Evolutionary conservation across 2,888 invertebrate species (phyloP).

Genomic region (Orchestes rusci): DNA sequence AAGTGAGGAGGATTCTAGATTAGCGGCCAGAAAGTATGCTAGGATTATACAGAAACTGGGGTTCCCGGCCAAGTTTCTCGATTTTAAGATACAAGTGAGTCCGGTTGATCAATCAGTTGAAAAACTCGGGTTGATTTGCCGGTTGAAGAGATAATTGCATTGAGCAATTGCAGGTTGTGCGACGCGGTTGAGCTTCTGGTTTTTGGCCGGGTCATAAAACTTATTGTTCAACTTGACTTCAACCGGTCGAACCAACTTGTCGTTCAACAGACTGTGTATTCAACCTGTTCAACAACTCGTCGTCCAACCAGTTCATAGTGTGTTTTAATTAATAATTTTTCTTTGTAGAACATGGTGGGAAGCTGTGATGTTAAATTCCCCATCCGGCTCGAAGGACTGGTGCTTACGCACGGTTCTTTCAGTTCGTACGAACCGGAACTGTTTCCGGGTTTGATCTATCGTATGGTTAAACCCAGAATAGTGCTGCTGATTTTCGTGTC

Average conservation of each 20-base stretch:
- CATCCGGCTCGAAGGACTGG: conserved; percentile 59
- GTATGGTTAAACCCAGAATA: conserved; percentile 75
- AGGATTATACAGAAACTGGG: conserved; percentile 76
- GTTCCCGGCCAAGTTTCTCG: conserved; percentile 67
- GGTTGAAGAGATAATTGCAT: too few species aligned
- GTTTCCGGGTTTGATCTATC: conserved; percentile 77
- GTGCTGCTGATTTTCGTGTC: conserved; percentile 79
- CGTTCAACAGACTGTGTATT: too few species aligned
- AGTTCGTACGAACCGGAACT: conserved; percentile 74
- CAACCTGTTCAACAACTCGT: too few species aligned
- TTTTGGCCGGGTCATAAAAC: too few species aligned
- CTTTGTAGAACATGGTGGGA: conserved; percentile 64
- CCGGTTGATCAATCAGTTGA: too few species aligned
- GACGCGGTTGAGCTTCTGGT: too few species aligned
- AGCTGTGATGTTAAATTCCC: conserved; percentile 84
- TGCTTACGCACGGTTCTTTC: conserved; percentile 76
- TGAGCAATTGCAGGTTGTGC: too few species aligned
- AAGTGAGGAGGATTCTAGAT: conserved; percentile 70
- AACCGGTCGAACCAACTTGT: too few species aligned
- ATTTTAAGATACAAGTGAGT: conserved; percentile 67
- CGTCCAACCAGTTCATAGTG: not conserved
- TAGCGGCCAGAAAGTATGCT: conserved; percentile 76
- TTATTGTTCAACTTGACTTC: too few species aligned
- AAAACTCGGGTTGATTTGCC: too few species aligned
- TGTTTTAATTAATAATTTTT: conserved; percentile 1